A percentile compares a stretch with the other conserved stretches of the same genome.
These are phyloP conservation scores for Ectemnius continuus DNA, from an alignment of 2,888 invertebrate genomes.

Conservation along the genomic window DNA sequence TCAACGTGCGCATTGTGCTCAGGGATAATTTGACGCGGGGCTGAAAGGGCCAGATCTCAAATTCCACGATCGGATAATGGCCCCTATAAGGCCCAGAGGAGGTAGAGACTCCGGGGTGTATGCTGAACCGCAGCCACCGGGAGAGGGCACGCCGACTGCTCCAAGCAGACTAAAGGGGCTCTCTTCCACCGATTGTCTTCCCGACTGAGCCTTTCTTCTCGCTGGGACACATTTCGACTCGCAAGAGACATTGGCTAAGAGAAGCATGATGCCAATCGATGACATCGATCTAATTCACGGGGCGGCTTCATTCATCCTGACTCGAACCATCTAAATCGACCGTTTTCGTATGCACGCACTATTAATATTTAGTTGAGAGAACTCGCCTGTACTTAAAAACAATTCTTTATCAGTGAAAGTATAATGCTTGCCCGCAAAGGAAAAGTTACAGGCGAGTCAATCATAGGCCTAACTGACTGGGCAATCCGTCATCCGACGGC, in stretches of 20 bases:
- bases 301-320: slow-evolving; percentile 34
- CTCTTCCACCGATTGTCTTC: slow-evolving; percentile 41
- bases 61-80: slow-evolving; percentile 75
- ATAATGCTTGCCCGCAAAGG: no score
- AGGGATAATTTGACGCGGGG: slow-evolving; percentile 75
- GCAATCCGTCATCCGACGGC: slow-evolving; percentile 47
- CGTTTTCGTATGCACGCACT: no score
- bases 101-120: slow-evolving; percentile 44
- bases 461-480: slow-evolving; percentile 12
- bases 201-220: slow-evolving; percentile 34
- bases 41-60: slow-evolving; percentile 74
- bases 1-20: slow-evolving; percentile 75
- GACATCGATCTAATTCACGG: slow-evolving; percentile 44
- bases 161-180: slow-evolving; percentile 9
- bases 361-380: no score
- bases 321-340: slow-evolving; percentile 14
- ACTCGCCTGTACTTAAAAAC: no score
- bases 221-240: slow-evolving; percentile 38
- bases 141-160: slow-evolving; percentile 25
- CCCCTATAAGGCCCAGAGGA: slow-evolving; percentile 59
- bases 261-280: slow-evolving; percentile 39
- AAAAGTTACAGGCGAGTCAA: slow-evolving; percentile 9
- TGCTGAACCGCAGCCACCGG: slow-evolving; percentile 54
- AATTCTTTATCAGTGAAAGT: no score
- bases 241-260: slow-evolving; percentile 28